phyloP scores from a whole-genome alignment of 2,888 invertebrate species.

The Ditylenchus weischeri region DNA sequence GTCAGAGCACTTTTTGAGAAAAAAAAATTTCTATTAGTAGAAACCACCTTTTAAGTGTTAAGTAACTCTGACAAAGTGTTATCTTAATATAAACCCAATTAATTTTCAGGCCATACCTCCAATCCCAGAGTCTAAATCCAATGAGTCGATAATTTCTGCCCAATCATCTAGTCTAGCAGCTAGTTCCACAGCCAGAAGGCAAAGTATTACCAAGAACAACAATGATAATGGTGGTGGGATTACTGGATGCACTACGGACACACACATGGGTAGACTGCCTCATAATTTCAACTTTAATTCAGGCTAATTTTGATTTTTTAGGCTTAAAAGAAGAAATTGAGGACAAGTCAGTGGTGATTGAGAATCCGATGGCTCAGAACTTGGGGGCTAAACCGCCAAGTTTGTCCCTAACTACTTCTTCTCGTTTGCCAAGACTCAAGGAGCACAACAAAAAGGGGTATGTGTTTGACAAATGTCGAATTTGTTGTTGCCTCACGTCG shows the following conservation, averaged over 20 bases:
- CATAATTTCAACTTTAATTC: neutral
- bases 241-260: neutral
- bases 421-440: too few species aligned
- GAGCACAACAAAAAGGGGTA: slow-evolving; percentile 3
- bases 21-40: too few species aligned
- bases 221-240: neutral
- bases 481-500: neutral
- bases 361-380: slow-evolving; percentile 40
- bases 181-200: neutral
- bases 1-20: too few species aligned
- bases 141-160: slow-evolving; percentile 56
- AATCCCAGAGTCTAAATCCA: slow-evolving; percentile 56
- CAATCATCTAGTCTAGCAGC: slow-evolving; percentile 15
- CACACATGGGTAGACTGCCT: neutral
- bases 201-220: neutral
- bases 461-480: neutral
- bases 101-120: slow-evolving; percentile 48
- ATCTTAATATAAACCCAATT: too few species aligned
- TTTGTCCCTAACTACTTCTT: neutral
- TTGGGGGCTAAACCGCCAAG: slow-evolving; percentile 26
- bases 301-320: neutral
- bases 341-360: slow-evolving; percentile 42
- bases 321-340: neutral
- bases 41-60: too few species aligned
- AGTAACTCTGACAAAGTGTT: too few species aligned